phyloP scores from a whole-genome alignment of 2,888 invertebrate genomes.

The Rhagonycha lutea region DNA sequence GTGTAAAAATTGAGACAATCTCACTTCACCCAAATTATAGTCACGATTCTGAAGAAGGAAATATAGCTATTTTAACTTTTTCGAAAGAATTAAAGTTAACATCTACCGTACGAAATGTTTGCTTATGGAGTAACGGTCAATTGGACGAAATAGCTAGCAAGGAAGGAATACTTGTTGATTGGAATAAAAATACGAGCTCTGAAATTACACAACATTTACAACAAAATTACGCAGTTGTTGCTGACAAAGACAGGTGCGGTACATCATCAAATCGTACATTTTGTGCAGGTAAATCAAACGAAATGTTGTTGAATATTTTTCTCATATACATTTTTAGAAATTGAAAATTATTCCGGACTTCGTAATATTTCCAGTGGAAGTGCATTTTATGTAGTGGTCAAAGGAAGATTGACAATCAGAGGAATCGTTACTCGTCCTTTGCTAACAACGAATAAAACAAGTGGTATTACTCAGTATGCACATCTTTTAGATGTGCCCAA shows the following conservation, averaged over 20 bases:
- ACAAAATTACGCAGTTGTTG: background rate
- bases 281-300: background rate
- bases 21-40: slow-evolving; percentile 62
- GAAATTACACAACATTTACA: background rate
- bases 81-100: background rate
- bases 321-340: background rate
- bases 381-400: slow-evolving; percentile 38
- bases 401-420: slow-evolving; percentile 56
- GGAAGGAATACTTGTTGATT: background rate
- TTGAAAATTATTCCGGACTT: background rate
- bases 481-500: slow-evolving; percentile 70
- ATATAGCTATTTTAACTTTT: background rate
- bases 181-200: background rate
- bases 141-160: background rate
- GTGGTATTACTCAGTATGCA: slow-evolving; percentile 65
- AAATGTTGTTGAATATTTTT: background rate
- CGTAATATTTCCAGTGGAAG: background rate
- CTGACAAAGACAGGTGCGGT: background rate
- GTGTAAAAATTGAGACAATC: slow-evolving; percentile 49
- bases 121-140: background rate
- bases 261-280: background rate
- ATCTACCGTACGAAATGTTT: background rate
- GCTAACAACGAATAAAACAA: slow-evolving; percentile 52
- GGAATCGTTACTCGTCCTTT: slow-evolving; percentile 59
- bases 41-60: slow-evolving; percentile 53